Evolutionary conservation across 2,888 invertebrate species (phyloP), one percentile per base, ranked within the genome.

Genomic region (Zele albiditarsus): DNA sequence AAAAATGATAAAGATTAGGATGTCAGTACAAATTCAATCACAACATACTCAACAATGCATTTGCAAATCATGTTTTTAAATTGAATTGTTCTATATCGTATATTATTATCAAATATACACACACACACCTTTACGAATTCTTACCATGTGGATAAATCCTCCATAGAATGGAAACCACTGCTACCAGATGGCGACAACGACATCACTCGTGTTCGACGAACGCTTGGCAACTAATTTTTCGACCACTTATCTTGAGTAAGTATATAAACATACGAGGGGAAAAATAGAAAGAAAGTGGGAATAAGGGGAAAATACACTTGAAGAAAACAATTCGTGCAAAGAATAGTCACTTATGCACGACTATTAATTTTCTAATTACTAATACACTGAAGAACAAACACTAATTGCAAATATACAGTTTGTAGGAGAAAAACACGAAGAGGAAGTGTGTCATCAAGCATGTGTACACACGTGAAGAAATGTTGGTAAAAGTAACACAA

Each of bases 131-230:
- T 46, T 16, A 23, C 20, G 46, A 63, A 57, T 65, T 38, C n/a
- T 65, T 66, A 49, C 57, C 82, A 80, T 62, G 81, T 76, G 68
- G 82, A 78, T 28, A 81, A 75, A 77, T 82, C 82, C 68, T 79
- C 82, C 73, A 79, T 77, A 28, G 82, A 84, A 76, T 80, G 80
- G 63, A 83, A 82, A 72, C 80, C 81, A 72, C 82, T 83, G 74
- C 81, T 80, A 62, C 76, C 78, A 62, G 82, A 82, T 77, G 80
- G 78, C 75, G 81, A 81, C 72, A 82, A 73, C 77, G 84, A 83
- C 82, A 84, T 82, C 31, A 62, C 49, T 58, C 38, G 6, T 23
- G 67, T 25, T 49, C 25, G 1, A 49, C 46, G 25, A 38, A 38
- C 27, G 8, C 20, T 33, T 46, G n/a, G 65, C 25, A 38, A 65